Evolutionary conservation across 2,888 invertebrate species (phyloP).

Genomic region (Bellardia bayeri): DNA sequence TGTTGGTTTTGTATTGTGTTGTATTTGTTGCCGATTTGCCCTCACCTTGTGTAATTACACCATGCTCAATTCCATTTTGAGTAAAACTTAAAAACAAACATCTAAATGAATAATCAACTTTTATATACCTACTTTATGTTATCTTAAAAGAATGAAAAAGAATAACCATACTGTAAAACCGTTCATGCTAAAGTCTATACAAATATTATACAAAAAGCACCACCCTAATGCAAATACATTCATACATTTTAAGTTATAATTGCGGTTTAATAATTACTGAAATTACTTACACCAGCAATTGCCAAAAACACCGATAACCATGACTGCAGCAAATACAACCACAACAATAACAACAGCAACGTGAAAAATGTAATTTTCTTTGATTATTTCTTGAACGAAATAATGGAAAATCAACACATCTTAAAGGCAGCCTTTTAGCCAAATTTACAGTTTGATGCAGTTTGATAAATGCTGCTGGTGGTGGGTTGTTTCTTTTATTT

Average conservation of each 20-base stretch:
- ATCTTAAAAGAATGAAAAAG: too few relatives aligned
- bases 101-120: too few relatives aligned
- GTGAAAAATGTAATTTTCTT: constrained; percentile 7
- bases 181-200: too few relatives aligned
- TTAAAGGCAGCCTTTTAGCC: constrained; percentile 63
- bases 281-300: constrained; percentile 48
- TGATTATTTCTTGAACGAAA: constrained; percentile 20
- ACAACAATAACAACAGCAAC: constrained; percentile 1
- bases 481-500: constrained; percentile 20
- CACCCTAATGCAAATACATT: not conserved
- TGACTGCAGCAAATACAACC: not conserved
- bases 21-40: too few relatives aligned
- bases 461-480: constrained; percentile 28
- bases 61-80: too few relatives aligned
- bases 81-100: too few relatives aligned
- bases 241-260: constrained; percentile 13
- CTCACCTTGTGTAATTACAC: too few relatives aligned
- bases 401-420: constrained; percentile 62
- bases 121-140: too few relatives aligned
- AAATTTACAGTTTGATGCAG: constrained; percentile 54
- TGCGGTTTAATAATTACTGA: constrained; percentile 51
- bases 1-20: too few relatives aligned
- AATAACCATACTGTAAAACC: too few relatives aligned
- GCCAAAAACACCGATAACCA: constrained; percentile 22
- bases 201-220: too few relatives aligned